Evolutionary conservation across 2,797 vertebrate species (phyloP), one percentile per base, ranked within the genome.

Genomic region (Heterohyrax brucei): DNA sequence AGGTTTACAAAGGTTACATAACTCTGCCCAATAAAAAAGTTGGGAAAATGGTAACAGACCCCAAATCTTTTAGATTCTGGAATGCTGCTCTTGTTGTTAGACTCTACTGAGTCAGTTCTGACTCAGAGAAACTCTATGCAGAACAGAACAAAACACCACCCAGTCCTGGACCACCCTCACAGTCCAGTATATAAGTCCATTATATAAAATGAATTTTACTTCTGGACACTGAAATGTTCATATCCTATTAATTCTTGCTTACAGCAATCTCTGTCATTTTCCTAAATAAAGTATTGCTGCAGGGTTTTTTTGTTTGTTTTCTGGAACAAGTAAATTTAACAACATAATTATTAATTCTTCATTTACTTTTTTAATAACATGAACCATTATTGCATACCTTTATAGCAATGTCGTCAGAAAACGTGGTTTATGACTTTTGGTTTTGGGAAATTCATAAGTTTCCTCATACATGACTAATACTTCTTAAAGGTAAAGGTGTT

Each of bases 321-420:
- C 30, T 76, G 7, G 90, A 89, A 86, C 30, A 78, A 92, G 39
- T 79, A 89, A 28, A 91, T 80, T 93, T 89, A 73, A 94, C 46
- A 85, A 28, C 18, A 44, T 94, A 95, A 93, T 88, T 91, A 89
- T 33, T 24, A 93, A 89, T 91, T 85, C 50, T n/a, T 87, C 13
- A 22, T 30, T 70, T 70, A n/a, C 73, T 68, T 48, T 87, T 68
- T 89, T 44, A 46, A 50, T 46, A 48, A 10, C 24, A 82, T 78
- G 19, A 93, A 64, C 91, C 87, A 92, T 24, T 59, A 96, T 61
- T 72, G 14, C 9, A 87, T 10, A 70, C 33, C 62, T 95, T 81
- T 68, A 83, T 8, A 84, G 53, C 18, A 86, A 1, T 94, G 10
- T 76, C 61, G 73, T 89, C 80, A 93, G 61, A 86, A 84, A 93